Evolutionary conservation across 2,113 vertebrate species (phyloP), one percentile per base, ranked within the genome.

Genomic region (Rhineura floridana): DNA sequence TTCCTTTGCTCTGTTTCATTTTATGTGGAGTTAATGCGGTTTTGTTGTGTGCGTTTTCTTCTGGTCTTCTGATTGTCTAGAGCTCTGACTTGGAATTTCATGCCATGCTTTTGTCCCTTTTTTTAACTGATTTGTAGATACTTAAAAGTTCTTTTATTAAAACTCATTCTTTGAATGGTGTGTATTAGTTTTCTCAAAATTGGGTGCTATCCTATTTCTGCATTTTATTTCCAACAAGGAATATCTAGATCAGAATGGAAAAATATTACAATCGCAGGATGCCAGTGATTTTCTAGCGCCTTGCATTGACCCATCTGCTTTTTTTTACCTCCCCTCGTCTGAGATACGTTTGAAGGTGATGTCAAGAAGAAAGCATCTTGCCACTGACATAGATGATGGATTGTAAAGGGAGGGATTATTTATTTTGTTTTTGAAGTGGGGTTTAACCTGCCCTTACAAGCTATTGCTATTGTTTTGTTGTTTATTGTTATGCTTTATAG

Each of bases 101-200:
- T 92, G 90, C 94, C 91, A 30, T 90, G 15, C 69, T 75, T 87
- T 75, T 82, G 59, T 81, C 42, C 23, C 62, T 76, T 82, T 83
- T 79, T 30, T 89, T n/a, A n/a, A 17, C 86, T 84, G 30, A 59
- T 59, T 59, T 59, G 55, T 59, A 62, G 59, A 28, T 78, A 90
- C 88, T 83, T 90, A 75, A 42, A n/a, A 59, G 70, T 94, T 91
- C 91, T 86, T 77, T 44, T 91, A 86, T 93, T 92, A 95, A 95
- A 96, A 83, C 73, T 93, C 81, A 62, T 73, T 88, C 78, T 89
- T 93, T 55, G 50, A 90, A 62, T 89, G 55, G 84, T 63, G 48
- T 85, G 1, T 39, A 62, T 75, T 76, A 52, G 75, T 85, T 92
- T 93, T 89, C 50, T 77, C 65, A 84, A 52, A 85, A 82, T 83